A percentile compares a stretch with the other conserved stretches of the same genome.
phyloP scores from a whole-genome alignment of 1,140 invertebrate genomes.

The Zelostemma sp. region DNA sequence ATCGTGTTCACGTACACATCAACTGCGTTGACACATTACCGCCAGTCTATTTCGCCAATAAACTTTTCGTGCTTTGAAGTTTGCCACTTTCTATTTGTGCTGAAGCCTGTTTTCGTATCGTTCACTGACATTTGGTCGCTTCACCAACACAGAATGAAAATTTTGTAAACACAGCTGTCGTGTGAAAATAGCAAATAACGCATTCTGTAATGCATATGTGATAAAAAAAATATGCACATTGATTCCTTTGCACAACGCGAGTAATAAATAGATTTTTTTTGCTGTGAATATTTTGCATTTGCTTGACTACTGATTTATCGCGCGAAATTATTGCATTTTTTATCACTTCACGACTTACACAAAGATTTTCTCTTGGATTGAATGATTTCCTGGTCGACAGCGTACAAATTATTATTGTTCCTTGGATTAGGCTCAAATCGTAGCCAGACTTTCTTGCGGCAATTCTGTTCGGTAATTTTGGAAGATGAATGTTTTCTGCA shows the following conservation, averaged over 20 bases:
- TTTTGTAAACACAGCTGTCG: slow-evolving; percentile 8
- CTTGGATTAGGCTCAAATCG: not conserved
- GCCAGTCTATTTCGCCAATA: not conserved
- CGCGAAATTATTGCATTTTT: no score
- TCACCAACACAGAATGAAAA: not conserved
- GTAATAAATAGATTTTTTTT: no score
- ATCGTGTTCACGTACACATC: no score
- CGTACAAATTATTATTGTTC: slow-evolving; percentile 3
- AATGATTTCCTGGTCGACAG: no score
- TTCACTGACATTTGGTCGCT: not conserved
- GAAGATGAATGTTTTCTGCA: not conserved
- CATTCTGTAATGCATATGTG: no score
- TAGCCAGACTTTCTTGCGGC: not conserved
- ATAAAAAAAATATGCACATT: no score
- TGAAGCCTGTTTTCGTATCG: slow-evolving; percentile 1
- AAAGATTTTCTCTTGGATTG: no score
- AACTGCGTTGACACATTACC: not conserved
- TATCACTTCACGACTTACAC: no score
- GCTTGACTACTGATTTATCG: no score
- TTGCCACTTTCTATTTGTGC: slow-evolving; percentile 5
- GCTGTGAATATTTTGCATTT: no score
- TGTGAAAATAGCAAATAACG: not conserved
- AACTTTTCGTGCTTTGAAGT: slow-evolving; percentile 3
- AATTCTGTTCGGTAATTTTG: slow-evolving; percentile 1
- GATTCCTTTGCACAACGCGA: no score